Percentiles rank a stretch among this genome's conserved stretches.
phyloP scores from a whole-genome alignment of 2,888 invertebrate species.

The Dryocosmus kuriphilus region DNA sequence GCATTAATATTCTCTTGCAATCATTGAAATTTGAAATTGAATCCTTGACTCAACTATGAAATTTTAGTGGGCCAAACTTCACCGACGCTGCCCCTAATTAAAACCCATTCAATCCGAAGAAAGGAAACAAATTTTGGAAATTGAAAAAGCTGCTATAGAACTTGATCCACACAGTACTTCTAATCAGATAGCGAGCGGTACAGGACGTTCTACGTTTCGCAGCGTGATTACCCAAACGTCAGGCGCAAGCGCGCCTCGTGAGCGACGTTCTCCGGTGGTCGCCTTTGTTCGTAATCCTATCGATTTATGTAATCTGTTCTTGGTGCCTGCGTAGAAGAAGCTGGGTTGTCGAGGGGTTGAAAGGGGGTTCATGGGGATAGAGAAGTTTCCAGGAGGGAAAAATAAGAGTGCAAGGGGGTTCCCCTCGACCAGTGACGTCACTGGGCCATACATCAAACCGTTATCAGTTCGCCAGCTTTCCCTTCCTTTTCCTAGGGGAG shows the following conservation, averaged over 20 bases:
- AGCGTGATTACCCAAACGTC: conserved; percentile 59
- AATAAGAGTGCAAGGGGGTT: conserved; percentile 44
- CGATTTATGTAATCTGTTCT: conserved; percentile 76
- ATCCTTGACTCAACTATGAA: no score
- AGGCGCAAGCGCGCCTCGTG: conserved; percentile 59
- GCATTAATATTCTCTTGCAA: no score
- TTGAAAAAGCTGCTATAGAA: conserved; percentile 5
- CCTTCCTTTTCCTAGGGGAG: conserved; percentile 58
- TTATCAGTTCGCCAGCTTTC: conserved; percentile 72
- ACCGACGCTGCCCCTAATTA: no score
- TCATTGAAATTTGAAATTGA: no score
- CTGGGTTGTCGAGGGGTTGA: conserved; percentile 41
- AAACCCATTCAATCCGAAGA: no score
- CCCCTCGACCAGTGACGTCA: conserved; percentile 73
- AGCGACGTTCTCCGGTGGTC: conserved; percentile 59
- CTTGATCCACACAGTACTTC: conserved; percentile 44
- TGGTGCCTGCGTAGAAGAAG: conserved; percentile 60
- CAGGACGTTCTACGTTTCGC: conserved; percentile 58
- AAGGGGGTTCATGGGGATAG: conserved; percentile 40
- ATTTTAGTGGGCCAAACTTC: no score
- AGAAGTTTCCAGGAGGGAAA: conserved; percentile 46
- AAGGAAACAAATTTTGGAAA: background rate
- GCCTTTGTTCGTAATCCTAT: conserved; percentile 72
- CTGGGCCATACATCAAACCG: conserved; percentile 76
- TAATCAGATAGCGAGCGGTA: conserved; percentile 56